Evolutionary conservation across 2,797 vertebrate genomes (phyloP).

Genomic region (Taeniopygia guttata): DNA sequence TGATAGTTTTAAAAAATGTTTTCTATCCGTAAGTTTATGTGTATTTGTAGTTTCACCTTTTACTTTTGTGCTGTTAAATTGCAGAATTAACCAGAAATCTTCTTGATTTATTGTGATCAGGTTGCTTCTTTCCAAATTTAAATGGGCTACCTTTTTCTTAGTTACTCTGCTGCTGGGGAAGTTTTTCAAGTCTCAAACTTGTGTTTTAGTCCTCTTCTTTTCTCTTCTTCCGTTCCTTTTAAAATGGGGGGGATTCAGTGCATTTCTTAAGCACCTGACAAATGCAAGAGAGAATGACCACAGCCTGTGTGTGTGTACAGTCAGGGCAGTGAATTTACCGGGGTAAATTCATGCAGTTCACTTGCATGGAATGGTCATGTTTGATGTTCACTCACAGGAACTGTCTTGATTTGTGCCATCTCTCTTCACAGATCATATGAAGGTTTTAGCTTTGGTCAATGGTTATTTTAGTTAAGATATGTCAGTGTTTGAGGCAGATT

Average conservation of each 20-base stretch:
- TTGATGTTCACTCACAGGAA: background rate
- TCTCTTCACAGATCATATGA: background rate
- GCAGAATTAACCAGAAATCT: background rate
- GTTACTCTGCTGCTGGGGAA: background rate
- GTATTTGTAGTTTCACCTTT: background rate
- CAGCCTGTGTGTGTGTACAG: background rate
- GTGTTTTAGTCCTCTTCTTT: background rate
- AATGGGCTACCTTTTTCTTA: background rate
- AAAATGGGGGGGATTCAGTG: background rate
- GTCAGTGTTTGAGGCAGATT: background rate
- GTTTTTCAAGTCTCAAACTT: background rate
- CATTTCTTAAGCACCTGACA: background rate
- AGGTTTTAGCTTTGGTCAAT: background rate
- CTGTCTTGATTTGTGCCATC: background rate
- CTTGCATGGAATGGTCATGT: fast-evolving
- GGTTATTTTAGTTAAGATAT: background rate
- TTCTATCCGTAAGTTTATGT: background rate
- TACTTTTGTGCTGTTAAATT: background rate
- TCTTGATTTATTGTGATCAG: background rate
- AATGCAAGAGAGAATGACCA: fast-evolving
- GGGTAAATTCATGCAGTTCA: background rate
- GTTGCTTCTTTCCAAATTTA: background rate
- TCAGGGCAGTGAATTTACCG: background rate
- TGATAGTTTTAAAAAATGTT: background rate
- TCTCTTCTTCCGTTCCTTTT: background rate